Conservation (phyloP, 2,113 vertebrate genomes). For the Urocolius indicus region DNA sequence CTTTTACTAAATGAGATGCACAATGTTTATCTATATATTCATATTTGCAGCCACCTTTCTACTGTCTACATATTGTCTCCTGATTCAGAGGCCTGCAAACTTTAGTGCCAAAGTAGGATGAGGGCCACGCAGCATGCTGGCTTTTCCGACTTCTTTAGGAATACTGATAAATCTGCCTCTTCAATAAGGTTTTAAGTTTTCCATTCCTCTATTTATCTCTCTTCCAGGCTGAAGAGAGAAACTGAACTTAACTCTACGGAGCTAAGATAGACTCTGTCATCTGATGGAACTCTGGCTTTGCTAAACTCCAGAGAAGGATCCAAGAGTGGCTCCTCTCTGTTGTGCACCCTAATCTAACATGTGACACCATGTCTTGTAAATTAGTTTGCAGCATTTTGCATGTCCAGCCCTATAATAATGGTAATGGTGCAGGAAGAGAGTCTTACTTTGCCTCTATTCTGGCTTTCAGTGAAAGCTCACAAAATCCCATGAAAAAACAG, state of each 20-base stretch:
- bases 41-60: background rate
- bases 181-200: background rate
- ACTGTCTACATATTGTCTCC: background rate
- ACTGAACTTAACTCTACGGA: background rate
- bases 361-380: background rate
- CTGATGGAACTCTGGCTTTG: background rate
- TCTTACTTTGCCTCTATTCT: background rate
- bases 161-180: background rate
- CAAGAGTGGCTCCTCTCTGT: background rate
- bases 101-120: background rate
- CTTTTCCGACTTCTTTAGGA: background rate
- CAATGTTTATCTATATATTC: background rate
- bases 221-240: background rate
- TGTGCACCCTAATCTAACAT: background rate
- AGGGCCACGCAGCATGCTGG: background rate
- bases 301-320: background rate
- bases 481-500: background rate
- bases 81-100: background rate
- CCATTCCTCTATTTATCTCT: background rate
- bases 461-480: background rate
- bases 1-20: background rate
- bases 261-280: background rate
- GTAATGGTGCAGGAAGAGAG: background rate
- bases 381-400: background rate
- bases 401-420: background rate